Percentiles rank a stretch among this genome's conserved stretches.
Conservation (phyloP, 2,888 invertebrate genomes). For the Philaethria dido region DNA sequence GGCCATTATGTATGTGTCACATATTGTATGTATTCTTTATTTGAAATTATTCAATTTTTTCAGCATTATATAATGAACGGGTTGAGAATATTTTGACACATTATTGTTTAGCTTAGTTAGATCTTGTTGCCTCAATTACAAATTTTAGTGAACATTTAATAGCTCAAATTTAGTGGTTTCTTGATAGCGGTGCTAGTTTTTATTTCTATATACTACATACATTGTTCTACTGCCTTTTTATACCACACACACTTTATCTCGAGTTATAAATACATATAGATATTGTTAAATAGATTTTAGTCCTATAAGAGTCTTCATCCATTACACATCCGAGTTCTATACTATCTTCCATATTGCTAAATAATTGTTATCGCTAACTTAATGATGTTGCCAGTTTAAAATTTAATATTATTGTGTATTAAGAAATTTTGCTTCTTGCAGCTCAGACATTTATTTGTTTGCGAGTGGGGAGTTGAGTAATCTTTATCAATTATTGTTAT, state of each 20-base stretch:
- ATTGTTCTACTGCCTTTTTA: conserved; percentile 21
- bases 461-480: conserved; percentile 10
- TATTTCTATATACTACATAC: conserved; percentile 15
- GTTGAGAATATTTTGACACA: not conserved
- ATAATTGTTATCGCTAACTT: conserved; percentile 8
- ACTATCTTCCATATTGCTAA: not conserved
- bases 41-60: too few species aligned
- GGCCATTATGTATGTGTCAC: too few species aligned
- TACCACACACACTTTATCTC: conserved; percentile 17
- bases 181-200: conserved; percentile 25
- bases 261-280: conserved; percentile 11
- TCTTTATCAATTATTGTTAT: conserved; percentile 25
- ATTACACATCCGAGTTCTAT: not conserved
- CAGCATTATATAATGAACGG: not conserved
- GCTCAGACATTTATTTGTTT: conserved; percentile 7
- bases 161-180: conserved; percentile 17
- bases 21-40: too few species aligned
- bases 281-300: conserved; percentile 31
- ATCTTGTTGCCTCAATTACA: conserved; percentile 13
- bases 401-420: conserved; percentile 15
- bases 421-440: not conserved
- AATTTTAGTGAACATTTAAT: conserved; percentile 13
- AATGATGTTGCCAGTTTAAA: conserved; percentile 22
- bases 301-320: not conserved
- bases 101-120: conserved; percentile 7